phyloP scores from a whole-genome alignment of 2,797 vertebrate species.

The Melanotaenia pygmaea region DNA sequence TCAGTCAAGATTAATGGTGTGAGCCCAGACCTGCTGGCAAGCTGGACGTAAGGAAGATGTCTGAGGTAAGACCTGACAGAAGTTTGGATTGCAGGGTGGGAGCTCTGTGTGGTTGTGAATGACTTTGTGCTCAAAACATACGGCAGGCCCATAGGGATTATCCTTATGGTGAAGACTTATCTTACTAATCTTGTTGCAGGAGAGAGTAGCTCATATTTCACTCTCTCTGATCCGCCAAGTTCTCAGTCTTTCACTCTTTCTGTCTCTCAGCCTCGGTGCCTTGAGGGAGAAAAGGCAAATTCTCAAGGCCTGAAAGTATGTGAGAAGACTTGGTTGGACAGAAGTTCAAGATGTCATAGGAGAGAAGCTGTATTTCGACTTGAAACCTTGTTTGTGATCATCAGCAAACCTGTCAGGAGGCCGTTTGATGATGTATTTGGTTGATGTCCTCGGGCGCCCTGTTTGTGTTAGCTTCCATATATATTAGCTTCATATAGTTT shows the following conservation, averaged over 20 bases:
- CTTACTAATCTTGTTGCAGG: constrained; percentile 53
- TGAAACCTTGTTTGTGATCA: constrained; percentile 84
- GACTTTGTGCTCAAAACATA: constrained; percentile 60
- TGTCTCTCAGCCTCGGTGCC: constrained; percentile 65
- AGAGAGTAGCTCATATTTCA: constrained; percentile 78
- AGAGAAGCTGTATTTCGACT: constrained; percentile 84
- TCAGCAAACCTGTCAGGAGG: constrained; percentile 85
- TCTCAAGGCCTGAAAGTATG: constrained; percentile 80
- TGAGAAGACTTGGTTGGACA: constrained; percentile 82
- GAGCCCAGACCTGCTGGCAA: constrained; percentile 81
- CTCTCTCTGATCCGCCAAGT: constrained; percentile 65
- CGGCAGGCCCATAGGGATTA: constrained; percentile 59
- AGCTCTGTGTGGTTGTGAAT: constrained; percentile 29
- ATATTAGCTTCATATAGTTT: constrained; percentile 79
- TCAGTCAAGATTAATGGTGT: constrained; percentile 84
- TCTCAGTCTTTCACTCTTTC: constrained; percentile 73
- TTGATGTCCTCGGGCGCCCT: constrained; percentile 75
- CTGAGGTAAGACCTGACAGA: constrained; percentile 65
- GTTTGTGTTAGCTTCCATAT: constrained; percentile 82
- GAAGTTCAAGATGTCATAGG: constrained; percentile 83
- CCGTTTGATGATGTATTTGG: constrained; percentile 82
- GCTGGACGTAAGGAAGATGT: constrained; percentile 64
- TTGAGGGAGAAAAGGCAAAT: constrained; percentile 72
- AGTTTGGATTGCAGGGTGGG: constrained; percentile 54
- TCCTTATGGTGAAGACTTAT: constrained; percentile 57